Evolutionary conservation across 2,888 invertebrate species (phyloP).

Genomic region (Eledona agricola): DNA sequence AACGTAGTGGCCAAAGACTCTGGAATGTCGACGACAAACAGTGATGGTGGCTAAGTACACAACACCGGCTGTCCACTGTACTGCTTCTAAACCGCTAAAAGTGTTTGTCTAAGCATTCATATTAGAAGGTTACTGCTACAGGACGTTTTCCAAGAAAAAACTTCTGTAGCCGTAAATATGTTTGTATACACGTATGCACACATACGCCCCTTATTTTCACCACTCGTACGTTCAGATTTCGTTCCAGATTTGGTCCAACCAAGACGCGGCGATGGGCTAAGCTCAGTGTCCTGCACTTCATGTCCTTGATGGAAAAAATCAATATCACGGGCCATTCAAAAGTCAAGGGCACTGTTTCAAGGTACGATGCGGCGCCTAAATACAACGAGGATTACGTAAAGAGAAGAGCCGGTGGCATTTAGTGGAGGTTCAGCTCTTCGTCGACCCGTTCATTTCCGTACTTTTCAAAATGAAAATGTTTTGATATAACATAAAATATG

Average conservation of each 20-base stretch:
- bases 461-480: too few relatives aligned
- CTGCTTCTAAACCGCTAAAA: constrained; percentile 59
- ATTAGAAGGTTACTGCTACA: constrained; percentile 56
- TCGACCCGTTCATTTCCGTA: too few relatives aligned
- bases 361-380: constrained; percentile 15
- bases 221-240: too few relatives aligned
- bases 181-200: constrained; percentile 28
- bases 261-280: too few relatives aligned
- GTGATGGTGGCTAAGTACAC: constrained; percentile 54
- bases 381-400: constrained; percentile 16
- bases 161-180: constrained; percentile 37
- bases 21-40: constrained; percentile 55
- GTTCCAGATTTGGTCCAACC: too few relatives aligned
- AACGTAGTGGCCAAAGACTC: constrained; percentile 46
- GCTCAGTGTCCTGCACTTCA: too few relatives aligned
- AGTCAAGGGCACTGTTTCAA: constrained; percentile 19
- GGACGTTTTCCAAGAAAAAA: constrained; percentile 53
- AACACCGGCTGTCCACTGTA: constrained; percentile 53
- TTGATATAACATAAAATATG: too few relatives aligned
- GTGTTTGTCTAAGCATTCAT: constrained; percentile 60
- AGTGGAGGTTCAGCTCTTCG: too few relatives aligned
- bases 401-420: constrained; percentile 10
- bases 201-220: too few relatives aligned
- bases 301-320: constrained; percentile 10
- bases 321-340: constrained; percentile 10